These are phyloP conservation scores for Petrocephalus schoutedeni DNA, from an alignment of 2,797 vertebrate species.

Conservation along the genomic window DNA sequence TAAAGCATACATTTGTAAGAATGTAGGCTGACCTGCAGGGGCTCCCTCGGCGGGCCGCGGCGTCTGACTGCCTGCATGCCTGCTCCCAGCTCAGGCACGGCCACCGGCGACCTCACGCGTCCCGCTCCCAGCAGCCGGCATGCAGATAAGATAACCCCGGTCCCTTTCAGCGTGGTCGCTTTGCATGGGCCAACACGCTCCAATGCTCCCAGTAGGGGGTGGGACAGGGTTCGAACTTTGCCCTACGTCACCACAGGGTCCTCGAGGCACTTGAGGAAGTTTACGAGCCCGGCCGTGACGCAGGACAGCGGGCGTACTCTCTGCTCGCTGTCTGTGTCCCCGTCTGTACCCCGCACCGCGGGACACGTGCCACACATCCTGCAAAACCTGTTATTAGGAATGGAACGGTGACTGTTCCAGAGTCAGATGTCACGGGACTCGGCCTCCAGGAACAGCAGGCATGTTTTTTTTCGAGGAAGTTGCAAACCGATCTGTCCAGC, in stretches of 20 bases:
- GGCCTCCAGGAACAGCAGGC: not conserved
- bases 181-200: not conserved
- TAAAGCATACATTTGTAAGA: not conserved
- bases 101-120: not conserved
- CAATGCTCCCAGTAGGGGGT: not conserved
- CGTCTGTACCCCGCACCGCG: not conserved
- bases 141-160: constrained; percentile 5
- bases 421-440: not conserved
- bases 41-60: not conserved
- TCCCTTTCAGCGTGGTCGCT: not conserved
- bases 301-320: not conserved
- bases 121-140: not conserved
- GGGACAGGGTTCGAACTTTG: not conserved
- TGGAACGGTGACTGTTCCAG: not conserved
- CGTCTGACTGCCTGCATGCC: not conserved
- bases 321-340: not conserved
- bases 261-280: not conserved
- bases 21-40: not conserved
- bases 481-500: not conserved
- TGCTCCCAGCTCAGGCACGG: not conserved
- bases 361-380: not conserved
- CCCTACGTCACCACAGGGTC: not conserved
- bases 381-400: not conserved
- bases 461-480: not conserved
- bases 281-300: not conserved